Evolutionary conservation across 1,140 invertebrate genomes (phyloP), one percentile per base, ranked within the genome.

Genomic region (Globodera rostochiensis): DNA sequence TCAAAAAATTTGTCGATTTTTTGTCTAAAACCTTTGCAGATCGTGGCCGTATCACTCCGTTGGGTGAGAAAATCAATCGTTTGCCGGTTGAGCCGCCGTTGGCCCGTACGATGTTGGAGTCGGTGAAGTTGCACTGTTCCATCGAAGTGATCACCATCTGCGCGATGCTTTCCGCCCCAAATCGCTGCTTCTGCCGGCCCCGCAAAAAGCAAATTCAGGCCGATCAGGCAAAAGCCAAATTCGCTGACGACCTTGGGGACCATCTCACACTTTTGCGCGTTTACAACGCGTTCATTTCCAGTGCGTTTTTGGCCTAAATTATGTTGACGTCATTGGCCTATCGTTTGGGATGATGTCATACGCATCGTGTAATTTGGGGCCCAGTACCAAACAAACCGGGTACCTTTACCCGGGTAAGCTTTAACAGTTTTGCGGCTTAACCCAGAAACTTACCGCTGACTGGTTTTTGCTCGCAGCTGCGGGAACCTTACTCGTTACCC

Each of bases 141-240:
- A 99, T 99, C 91, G 98, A 99, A 92, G 97, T 98, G 86, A 93
- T 99, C 25, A 98, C 96, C 86, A 96, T 99, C 87, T 98, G 96
- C 36, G 96, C 97, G 77, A 99, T 99, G 85, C 53, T 86, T 67
- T 85, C 90, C 97, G 97, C 99, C 91, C 96, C 97, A 89, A 97
- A 64, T 53, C 50, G 98, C 93, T 98, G 96, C 92, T 99, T 99
- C 93, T 95, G 98, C 81, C 93, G 97, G 90, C 98, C 98, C 47
- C 96, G 96, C 91, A 97, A 99, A 91, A 94, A 95, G n/a, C 96
- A 97, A 91, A 98, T 98, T 91, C 95, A 96, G 70, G 96, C 98
- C 4, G 98, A 99, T 91, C 97, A 99, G 91, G 95, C 97, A 84
- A 99, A 99, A 92, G 96, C 97, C 94, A 92, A 96, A 79, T 99